Evolutionary conservation across 2,113 vertebrate species (phyloP).

Genomic region (Aegypius monachus): DNA sequence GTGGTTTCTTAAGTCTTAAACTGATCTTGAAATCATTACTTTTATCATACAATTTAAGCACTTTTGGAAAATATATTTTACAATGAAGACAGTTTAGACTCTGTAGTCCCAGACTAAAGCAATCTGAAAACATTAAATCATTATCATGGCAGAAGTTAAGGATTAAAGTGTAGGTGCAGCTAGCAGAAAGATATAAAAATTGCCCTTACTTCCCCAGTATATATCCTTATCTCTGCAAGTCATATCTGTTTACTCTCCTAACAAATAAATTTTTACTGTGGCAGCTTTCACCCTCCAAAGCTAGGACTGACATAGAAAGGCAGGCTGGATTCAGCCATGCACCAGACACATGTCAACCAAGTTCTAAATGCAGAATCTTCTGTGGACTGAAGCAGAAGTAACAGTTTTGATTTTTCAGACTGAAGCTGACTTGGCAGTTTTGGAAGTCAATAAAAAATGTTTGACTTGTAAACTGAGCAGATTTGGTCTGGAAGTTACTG

Average conservation of each 20-base stretch:
- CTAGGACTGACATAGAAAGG: background rate
- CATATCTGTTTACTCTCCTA: background rate
- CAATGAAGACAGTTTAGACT: background rate
- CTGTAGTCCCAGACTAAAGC: background rate
- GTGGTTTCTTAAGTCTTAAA: background rate
- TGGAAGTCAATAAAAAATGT: conserved; percentile 3
- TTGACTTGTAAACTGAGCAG: conserved; percentile 1
- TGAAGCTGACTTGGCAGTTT: background rate
- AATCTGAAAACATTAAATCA: background rate
- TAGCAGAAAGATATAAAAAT: background rate
- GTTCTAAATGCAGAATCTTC: background rate
- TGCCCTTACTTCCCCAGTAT: background rate
- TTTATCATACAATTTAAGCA: background rate
- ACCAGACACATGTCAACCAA: background rate
- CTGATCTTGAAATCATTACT: background rate
- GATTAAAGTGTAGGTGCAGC: background rate
- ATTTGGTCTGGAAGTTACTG: background rate
- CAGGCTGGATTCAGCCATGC: background rate
- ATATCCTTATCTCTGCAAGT: background rate
- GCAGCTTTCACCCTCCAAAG: background rate
- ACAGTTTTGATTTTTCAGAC: background rate
- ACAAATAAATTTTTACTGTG: background rate
- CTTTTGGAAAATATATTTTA: background rate
- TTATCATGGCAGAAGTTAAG: background rate
- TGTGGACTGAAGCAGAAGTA: background rate